phyloP scores from a whole-genome alignment of 2,888 invertebrate species.

The Myopa testacea region DNA sequence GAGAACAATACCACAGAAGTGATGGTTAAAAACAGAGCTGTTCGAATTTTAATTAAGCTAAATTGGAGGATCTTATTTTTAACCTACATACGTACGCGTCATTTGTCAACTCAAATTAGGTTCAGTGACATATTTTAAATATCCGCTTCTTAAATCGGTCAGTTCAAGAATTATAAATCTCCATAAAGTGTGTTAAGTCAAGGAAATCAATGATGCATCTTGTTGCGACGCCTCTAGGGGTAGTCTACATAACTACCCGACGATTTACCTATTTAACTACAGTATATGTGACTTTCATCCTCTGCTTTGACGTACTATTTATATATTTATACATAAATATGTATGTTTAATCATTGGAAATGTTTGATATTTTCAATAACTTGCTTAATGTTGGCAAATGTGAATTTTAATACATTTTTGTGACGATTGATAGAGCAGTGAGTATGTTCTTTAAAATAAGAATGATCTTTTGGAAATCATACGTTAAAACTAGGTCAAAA shows the following conservation, averaged over 20 bases:
- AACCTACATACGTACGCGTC: neutral
- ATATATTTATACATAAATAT: constrained; percentile 7
- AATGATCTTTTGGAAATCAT: neutral
- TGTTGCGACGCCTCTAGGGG: neutral
- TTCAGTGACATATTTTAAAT: neutral
- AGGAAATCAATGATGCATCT: neutral
- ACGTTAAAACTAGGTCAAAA: neutral
- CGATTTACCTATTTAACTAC: neutral
- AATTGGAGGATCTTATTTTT: neutral
- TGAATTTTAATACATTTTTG: constrained; percentile 29
- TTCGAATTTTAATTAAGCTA: constrained; percentile 8
- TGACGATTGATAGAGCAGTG: neutral
- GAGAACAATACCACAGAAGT: constrained; percentile 57
- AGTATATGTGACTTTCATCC: neutral
- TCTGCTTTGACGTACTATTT: neutral
- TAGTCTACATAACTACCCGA: neutral
- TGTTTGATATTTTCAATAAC: constrained; percentile 51
- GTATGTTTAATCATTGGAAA: constrained; percentile 53
- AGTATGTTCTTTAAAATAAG: neutral
- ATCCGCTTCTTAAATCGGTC: neutral
- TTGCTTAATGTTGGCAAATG: constrained; percentile 37
- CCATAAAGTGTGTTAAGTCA: neutral
- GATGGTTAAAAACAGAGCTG: constrained; percentile 30
- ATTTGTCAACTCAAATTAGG: too few species aligned
- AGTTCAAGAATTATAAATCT: neutral